These are phyloP conservation scores for Triplophysa siluroides DNA, from an alignment of 2,113 vertebrate genomes.

Conservation along the genomic window DNA sequence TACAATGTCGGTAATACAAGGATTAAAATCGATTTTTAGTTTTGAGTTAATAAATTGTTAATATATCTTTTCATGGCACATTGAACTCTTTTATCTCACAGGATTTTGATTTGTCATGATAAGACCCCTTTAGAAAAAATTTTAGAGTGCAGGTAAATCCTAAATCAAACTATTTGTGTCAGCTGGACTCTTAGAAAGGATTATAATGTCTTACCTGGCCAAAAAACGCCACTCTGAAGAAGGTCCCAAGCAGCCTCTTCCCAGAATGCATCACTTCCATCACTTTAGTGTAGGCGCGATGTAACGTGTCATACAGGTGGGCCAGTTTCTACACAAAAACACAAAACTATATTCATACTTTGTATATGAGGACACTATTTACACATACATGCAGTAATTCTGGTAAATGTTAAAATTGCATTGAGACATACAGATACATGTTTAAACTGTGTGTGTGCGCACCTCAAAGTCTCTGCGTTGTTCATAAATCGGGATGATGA, in stretches of 20 bases:
- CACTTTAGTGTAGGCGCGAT: constrained; percentile 96
- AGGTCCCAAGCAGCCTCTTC: constrained; percentile 92
- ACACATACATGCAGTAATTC: not conserved
- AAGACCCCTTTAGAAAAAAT: not conserved
- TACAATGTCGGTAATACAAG: too few species aligned
- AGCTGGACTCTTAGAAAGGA: not conserved
- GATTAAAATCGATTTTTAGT: not conserved
- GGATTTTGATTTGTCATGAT: not conserved
- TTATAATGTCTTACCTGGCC: constrained; percentile 82
- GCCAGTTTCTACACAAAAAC: constrained; percentile 83
- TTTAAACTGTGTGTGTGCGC: constrained; percentile 33
- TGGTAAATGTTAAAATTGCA: not conserved
- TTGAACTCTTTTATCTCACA: not conserved
- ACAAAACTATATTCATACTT: not conserved
- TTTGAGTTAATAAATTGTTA: not conserved
- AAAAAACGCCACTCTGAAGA: constrained; percentile 97
- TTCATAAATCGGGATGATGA: constrained; percentile 96
- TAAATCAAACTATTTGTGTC: not conserved
- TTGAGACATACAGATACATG: not conserved
- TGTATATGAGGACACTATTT: not conserved
- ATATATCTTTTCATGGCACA: not conserved
- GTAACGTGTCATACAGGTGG: constrained; percentile 93
- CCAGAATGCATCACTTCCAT: constrained; percentile 97
- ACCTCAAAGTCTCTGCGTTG: constrained; percentile 97
- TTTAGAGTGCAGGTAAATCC: not conserved